A percentile compares a stretch with the other conserved stretches of the same genome.
These are phyloP conservation scores for Archips xylosteana DNA, from an alignment of 2,888 invertebrate genomes.

Conservation along the genomic window DNA sequence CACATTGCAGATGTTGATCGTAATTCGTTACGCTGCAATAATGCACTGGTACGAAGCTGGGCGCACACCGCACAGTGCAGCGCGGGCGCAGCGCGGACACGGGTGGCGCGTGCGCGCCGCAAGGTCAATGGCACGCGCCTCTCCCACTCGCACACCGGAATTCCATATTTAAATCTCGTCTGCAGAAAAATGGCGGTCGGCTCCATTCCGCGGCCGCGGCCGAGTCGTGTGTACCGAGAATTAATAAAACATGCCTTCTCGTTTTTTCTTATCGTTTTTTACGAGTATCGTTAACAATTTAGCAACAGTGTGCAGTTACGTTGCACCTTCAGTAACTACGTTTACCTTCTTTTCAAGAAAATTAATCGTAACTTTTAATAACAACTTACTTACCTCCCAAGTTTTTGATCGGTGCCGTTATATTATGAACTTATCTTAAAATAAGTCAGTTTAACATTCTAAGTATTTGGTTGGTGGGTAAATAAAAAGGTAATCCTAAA, in stretches of 20 bases:
- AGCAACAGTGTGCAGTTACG: constrained; percentile 70
- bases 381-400: constrained; percentile 46
- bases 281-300: constrained; percentile 73
- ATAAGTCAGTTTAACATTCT: constrained; percentile 53
- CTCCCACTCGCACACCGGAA: constrained; percentile 85
- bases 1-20: neutral
- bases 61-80: constrained; percentile 47
- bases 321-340: constrained; percentile 48
- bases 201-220: constrained; percentile 77
- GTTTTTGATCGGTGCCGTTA: constrained; percentile 50
- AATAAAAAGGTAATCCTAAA: neutral
- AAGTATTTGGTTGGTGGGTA: neutral
- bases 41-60: constrained; percentile 32
- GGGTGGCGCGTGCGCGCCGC: constrained; percentile 78
- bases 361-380: constrained; percentile 63
- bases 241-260: constrained; percentile 82
- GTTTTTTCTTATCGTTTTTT: constrained; percentile 76
- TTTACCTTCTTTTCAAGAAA: constrained; percentile 56
- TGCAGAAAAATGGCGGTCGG: constrained; percentile 84
- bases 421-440: constrained; percentile 47
- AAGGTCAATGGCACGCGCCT: constrained; percentile 85
- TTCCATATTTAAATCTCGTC: constrained; percentile 86
- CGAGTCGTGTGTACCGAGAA: constrained; percentile 77
- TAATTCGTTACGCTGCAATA: constrained; percentile 33
- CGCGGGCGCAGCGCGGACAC: constrained; percentile 54